Evolutionary conservation across 1,140 invertebrate species (phyloP).

Genomic region (Penaeus chinensis): DNA sequence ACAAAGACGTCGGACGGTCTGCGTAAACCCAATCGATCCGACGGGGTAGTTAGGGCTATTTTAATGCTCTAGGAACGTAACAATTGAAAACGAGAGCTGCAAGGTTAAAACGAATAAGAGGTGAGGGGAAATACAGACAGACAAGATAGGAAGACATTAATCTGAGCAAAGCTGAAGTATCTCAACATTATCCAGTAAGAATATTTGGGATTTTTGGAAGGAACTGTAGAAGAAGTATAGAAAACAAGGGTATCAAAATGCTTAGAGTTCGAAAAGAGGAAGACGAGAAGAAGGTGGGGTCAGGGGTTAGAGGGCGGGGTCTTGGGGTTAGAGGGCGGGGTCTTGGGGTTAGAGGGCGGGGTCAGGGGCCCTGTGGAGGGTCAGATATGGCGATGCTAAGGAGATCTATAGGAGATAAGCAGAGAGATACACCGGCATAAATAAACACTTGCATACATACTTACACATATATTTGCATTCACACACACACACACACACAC

Average conservation of each 20-base stretch:
- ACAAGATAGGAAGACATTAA: background rate
- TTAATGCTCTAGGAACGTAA: background rate
- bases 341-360: background rate
- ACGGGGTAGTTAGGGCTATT: no score
- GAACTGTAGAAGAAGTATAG: background rate
- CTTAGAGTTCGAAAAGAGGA: background rate
- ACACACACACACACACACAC: background rate
- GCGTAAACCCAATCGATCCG: no score
- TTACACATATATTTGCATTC: constrained; percentile 32
- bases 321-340: background rate
- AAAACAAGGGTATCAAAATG: background rate
- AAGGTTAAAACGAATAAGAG: background rate
- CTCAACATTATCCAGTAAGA: no score
- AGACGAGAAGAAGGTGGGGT: background rate
- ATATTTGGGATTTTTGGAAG: no score
- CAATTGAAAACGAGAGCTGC: background rate
- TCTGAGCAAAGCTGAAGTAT: no score
- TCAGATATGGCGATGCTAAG: background rate
- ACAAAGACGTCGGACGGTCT: no score
- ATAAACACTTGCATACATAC: constrained; percentile 28
- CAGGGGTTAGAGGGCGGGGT: background rate
- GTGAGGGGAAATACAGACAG: background rate
- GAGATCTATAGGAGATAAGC: background rate
- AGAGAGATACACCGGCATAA: background rate
- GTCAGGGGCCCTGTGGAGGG: background rate